Percentiles rank a stretch among this genome's conserved stretches.
Conservation (phyloP, 2,797 vertebrate species). For the Muscicapa comitata region DNA sequence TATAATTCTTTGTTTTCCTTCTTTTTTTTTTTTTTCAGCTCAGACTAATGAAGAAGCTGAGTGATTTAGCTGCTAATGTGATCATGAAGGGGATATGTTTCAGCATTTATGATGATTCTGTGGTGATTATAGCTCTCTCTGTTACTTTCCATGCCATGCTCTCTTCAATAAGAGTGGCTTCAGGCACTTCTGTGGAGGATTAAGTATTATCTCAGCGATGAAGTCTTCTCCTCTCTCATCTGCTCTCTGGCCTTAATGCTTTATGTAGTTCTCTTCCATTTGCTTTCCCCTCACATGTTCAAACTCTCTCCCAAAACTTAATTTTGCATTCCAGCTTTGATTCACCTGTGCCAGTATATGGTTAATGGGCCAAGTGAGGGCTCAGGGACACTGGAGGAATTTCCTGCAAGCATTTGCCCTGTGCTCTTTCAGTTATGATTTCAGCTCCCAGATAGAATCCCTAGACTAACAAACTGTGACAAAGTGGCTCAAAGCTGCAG, state of each 20-base stretch:
- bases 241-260: neutral
- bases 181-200: neutral
- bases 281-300: neutral
- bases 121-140: neutral
- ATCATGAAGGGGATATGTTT: neutral
- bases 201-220: neutral
- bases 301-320: neutral
- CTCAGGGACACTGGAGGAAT: neutral
- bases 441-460: neutral
- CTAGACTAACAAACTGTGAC: neutral
- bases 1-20: fast-evolving
- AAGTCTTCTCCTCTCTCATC: neutral
- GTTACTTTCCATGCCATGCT: neutral
- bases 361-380: neutral
- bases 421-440: neutral
- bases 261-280: neutral
- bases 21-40: neutral
- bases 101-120: neutral
- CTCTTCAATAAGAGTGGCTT: neutral
- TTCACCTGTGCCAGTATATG: neutral
- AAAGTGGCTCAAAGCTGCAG: neutral
- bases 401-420: neutral
- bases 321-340: neutral
- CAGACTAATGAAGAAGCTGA: neutral
- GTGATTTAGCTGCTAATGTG: neutral